Percentiles rank a stretch among this genome's conserved stretches.
phyloP scores from a whole-genome alignment of 2,888 invertebrate genomes.

The Drosophila infuscata region DNA sequence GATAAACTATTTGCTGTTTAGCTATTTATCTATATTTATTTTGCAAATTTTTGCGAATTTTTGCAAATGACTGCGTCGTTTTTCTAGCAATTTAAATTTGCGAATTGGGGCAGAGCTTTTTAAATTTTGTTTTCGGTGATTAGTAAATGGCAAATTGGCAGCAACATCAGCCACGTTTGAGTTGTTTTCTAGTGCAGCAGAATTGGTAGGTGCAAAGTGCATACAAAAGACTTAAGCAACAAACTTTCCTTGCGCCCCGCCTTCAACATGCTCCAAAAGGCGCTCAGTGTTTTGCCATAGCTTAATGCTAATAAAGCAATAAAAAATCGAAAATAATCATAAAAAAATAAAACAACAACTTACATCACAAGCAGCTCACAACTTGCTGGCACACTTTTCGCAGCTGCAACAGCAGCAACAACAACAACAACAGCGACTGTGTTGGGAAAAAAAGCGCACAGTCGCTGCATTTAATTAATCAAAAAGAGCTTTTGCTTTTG shows the following conservation, averaged over 20 bases:
- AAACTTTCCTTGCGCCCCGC: slow-evolving; percentile 54
- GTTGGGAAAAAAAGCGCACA: slow-evolving; percentile 44
- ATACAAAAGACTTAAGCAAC: slow-evolving; percentile 55
- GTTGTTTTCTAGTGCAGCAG: slow-evolving; percentile 55
- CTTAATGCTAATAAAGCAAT: slow-evolving; percentile 70
- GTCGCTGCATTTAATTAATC: slow-evolving; percentile 76
- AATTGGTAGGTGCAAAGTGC: slow-evolving; percentile 65
- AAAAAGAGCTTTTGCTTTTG: slow-evolving; percentile 69
- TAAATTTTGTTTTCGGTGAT: slow-evolving; percentile 27
- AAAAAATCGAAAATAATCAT: slow-evolving; percentile 59
- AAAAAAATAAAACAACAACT: slow-evolving; percentile 52
- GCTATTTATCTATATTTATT: slow-evolving; percentile 30
- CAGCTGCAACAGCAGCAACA: slow-evolving; percentile 38
- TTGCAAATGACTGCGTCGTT: slow-evolving; percentile 57
- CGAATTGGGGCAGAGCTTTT: slow-evolving; percentile 45
- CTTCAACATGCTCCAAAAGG: slow-evolving; percentile 19
- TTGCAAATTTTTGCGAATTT: slow-evolving; percentile 59
- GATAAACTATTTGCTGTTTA: slow-evolving; percentile 45
- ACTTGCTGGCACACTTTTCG: slow-evolving; percentile 72
- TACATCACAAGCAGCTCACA: slow-evolving; percentile 67
- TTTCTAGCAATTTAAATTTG: slow-evolving; percentile 46
- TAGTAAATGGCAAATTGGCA: slow-evolving; percentile 44
- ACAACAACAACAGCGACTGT: slow-evolving; percentile 16
- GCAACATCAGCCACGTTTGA: slow-evolving; percentile 59
- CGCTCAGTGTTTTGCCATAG: slow-evolving; percentile 43